Base-by-base conservation (phyloP, 2,888 invertebrate species). In the Himalopsyche kuldschensis region DNA sequence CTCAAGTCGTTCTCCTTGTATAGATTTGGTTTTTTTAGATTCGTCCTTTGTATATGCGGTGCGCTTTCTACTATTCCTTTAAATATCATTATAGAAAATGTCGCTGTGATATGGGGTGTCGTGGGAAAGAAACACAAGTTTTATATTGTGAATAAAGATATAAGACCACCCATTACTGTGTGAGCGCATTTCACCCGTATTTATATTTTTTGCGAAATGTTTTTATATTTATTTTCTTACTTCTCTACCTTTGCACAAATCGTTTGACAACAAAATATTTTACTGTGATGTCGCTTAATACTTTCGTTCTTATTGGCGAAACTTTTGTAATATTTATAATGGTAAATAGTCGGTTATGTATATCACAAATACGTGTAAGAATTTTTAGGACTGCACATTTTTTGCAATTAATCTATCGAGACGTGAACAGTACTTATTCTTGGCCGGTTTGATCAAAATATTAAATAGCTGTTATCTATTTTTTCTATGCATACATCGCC, bases 51-150 rank as follows among this genome's bases (percentile, higher is more conserved):
- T 89, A 94, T 98, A 85, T 92, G 95, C 85, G 98, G 97, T 75
- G 97, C 98, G 4, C 91, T 98, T 78, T 94, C 96, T 84, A 97
- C 97, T 82, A 97, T 98, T 90, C 98, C 98, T 24, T 95, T 98
- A 87, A 98, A 98, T 91, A 94, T 98, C 87, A 92, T 97, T 82
- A 97, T 98, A 88, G 98, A 99, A 91, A 98, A 98, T 91, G 93
- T 97, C 87, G 98, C 98, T 82, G 98, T 98, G 47, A 94, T 98
- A 86, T 97, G 98, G 97, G 98, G 98, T 48, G 92, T 98, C 55
- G 93, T 98, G 87, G 97, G 98, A 20, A 96, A 97, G 88, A 99
- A 99, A 91, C 97, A 98, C 91, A 97, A 97, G 90, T 99, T 99
- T 92, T 99, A 98, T 90, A 96, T 99, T 88, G 98, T 99, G 80